These are phyloP conservation scores for Psix sp. DNA, from an alignment of 1,140 invertebrate species.

Conservation along the genomic window DNA sequence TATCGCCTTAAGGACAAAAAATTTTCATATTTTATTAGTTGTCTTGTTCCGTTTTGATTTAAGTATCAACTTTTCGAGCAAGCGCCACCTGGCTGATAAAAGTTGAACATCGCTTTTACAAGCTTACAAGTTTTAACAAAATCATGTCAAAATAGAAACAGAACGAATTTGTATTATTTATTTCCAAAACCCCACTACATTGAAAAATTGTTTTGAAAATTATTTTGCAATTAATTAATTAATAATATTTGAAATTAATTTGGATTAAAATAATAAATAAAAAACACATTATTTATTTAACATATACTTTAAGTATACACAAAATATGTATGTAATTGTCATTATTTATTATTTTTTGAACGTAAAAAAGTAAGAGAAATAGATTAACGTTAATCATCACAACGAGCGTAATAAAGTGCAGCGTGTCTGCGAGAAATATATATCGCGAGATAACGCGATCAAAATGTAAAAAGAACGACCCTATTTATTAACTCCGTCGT, in stretches of 20 bases:
- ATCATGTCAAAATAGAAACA: too few relatives aligned
- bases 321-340: too few relatives aligned
- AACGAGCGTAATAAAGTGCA: slow-evolving; percentile 44
- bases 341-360: too few relatives aligned
- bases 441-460: slow-evolving; percentile 37
- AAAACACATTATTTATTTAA: too few relatives aligned
- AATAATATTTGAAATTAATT: too few relatives aligned
- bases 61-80: neutral
- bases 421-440: slow-evolving; percentile 28
- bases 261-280: too few relatives aligned
- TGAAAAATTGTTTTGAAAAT: too few relatives aligned
- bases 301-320: too few relatives aligned
- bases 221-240: too few relatives aligned
- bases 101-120: neutral
- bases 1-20: slow-evolving; percentile 32
- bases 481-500: slow-evolving; percentile 45
- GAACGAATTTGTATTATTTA: too few relatives aligned
- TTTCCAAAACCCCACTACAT: too few relatives aligned
- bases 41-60: slow-evolving; percentile 10
- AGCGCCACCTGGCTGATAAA: slow-evolving; percentile 7
- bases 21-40: slow-evolving; percentile 47
- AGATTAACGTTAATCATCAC: slow-evolving; percentile 31
- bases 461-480: slow-evolving; percentile 36
- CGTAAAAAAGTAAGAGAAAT: slow-evolving; percentile 13
- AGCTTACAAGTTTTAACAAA: neutral